Evolutionary conservation across 2,888 invertebrate genomes (phyloP).

Genomic region (Dione juno): DNA sequence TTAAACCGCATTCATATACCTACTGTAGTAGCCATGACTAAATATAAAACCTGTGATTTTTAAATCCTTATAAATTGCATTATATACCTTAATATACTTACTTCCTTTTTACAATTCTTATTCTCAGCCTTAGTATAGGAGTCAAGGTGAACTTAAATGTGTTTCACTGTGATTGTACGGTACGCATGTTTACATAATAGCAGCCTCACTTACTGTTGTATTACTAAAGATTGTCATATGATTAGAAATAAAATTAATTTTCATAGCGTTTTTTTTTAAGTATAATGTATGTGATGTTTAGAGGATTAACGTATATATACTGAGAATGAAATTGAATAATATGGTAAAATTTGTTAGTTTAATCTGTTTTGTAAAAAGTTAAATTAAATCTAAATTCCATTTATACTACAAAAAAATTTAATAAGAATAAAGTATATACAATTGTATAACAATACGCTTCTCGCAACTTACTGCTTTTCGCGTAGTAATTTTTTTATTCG

Average conservation of each 20-base stretch:
- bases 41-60: not conserved
- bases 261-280: slow-evolving; percentile 11
- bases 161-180: slow-evolving; percentile 67
- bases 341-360: not conserved
- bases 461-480: not conserved
- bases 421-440: too few species aligned
- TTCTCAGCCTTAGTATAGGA: slow-evolving; percentile 61
- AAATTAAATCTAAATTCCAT: not conserved
- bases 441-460: not conserved
- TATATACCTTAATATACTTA: slow-evolving; percentile 55
- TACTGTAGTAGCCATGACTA: not conserved
- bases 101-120: slow-evolving; percentile 66
- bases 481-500: not conserved
- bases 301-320: not conserved
- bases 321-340: not conserved
- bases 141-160: slow-evolving; percentile 72
- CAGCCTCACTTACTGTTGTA: slow-evolving; percentile 53
- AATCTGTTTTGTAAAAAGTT: not conserved
- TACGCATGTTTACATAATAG: slow-evolving; percentile 67
- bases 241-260: not conserved
- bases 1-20: not conserved
- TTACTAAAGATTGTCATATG: slow-evolving; percentile 20
- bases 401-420: too few species aligned
- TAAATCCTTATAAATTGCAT: slow-evolving; percentile 29
- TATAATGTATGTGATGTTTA: not conserved